These are phyloP conservation scores for Agonopterix arenella DNA, from an alignment of 2,888 invertebrate species.

Conservation along the genomic window DNA sequence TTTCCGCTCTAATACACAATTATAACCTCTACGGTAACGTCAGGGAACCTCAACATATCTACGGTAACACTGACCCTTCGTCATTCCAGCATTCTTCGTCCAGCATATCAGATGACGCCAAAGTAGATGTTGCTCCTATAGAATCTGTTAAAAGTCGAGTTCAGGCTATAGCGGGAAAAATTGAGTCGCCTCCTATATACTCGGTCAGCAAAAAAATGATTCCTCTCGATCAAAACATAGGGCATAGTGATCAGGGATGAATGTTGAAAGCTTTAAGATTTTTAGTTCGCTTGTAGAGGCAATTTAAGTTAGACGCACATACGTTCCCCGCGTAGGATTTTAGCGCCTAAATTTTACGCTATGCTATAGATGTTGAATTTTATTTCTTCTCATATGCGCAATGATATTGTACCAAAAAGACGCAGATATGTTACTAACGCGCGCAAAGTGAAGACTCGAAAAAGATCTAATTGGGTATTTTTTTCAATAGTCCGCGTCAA, in stretches of 20 bases:
- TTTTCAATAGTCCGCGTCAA: too few relatives aligned
- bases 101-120: constrained; percentile 45
- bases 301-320: constrained; percentile 17
- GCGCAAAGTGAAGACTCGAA: too few relatives aligned
- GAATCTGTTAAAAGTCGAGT: constrained; percentile 65
- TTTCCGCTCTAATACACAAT: constrained; percentile 65
- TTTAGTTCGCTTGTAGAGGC: constrained; percentile 47
- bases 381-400: too few relatives aligned
- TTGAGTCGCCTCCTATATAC: constrained; percentile 61
- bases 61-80: constrained; percentile 57
- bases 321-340: not conserved
- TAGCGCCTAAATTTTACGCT: not conserved
- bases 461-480: too few relatives aligned
- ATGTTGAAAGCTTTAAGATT: constrained; percentile 15
- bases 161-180: constrained; percentile 58
- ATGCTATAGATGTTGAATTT: constrained; percentile 9
- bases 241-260: constrained; percentile 55
- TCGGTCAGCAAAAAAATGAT: constrained; percentile 65
- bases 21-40: constrained; percentile 68
- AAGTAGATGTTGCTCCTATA: constrained; percentile 53
- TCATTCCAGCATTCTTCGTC: constrained; percentile 43
- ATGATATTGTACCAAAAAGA: too few relatives aligned
- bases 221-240: constrained; percentile 47
- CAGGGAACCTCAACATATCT: constrained; percentile 59
- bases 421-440: too few relatives aligned